Evolutionary conservation across 1,140 invertebrate genomes (phyloP).

Genomic region (Forficula auricularia): DNA sequence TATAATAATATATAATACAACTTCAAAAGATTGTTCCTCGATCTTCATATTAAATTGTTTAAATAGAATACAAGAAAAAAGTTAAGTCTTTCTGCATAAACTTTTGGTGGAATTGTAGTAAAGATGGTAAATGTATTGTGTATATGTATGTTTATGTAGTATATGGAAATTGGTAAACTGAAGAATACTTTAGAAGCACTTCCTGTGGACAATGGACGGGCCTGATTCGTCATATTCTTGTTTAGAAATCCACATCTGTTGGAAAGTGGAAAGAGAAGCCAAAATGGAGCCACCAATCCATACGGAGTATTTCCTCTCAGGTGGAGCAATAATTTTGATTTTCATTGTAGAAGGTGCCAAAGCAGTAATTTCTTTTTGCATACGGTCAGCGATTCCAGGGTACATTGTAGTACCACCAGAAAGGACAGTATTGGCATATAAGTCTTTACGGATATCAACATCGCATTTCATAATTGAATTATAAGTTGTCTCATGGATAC

Average conservation of each 20-base stretch:
- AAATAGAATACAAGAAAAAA: no score
- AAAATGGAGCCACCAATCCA: conserved; percentile 79
- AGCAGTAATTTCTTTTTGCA: conserved; percentile 61
- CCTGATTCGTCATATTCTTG: conserved; percentile 91
- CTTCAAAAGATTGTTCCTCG: no score
- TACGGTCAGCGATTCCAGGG: conserved; percentile 68
- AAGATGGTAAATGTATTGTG: no score
- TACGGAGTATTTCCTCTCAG: conserved; percentile 68
- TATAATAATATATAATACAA: no score
- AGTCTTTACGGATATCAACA: conserved; percentile 81
- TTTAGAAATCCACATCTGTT: conserved; percentile 91
- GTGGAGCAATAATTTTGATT: conserved; percentile 68
- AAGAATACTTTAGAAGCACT: conserved; percentile 71
- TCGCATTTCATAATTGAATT: conserved; percentile 97
- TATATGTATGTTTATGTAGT: no score
- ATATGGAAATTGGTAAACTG: no score
- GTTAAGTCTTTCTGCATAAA: no score
- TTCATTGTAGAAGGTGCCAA: conserved; percentile 58
- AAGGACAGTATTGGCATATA: conserved; percentile 90
- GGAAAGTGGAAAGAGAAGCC: conserved; percentile 74
- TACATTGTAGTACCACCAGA: conserved; percentile 96
- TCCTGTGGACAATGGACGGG: conserved; percentile 84
- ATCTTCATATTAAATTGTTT: no score
- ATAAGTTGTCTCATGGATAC: conserved; percentile 88
- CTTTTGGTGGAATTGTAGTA: no score